Evolutionary conservation across 2,888 invertebrate genomes (phyloP).

Genomic region (Nowickia ferox): DNA sequence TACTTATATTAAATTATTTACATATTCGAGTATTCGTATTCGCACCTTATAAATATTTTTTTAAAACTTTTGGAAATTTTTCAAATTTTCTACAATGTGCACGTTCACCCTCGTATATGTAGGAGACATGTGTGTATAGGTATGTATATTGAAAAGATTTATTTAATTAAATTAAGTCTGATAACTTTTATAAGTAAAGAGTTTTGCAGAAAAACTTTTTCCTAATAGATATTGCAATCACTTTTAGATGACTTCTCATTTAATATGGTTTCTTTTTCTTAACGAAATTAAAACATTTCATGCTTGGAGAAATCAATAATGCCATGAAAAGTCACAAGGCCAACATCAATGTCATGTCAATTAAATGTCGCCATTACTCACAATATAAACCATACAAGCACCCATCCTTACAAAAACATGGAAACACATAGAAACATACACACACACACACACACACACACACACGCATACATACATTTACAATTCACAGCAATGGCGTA

Average conservation of each 20-base stretch:
- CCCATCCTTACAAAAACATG: not conserved
- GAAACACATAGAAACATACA: not conserved
- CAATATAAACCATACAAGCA: not conserved
- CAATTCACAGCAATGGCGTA: not conserved
- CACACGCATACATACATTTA: not conserved
- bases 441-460: not conserved
- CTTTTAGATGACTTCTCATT: not conserved
- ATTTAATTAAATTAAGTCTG: conserved; percentile 36
- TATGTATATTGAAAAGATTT: conserved; percentile 15
- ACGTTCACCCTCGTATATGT: not conserved
- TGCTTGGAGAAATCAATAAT: not conserved
- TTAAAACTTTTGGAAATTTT: not conserved
- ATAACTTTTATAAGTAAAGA: conserved; percentile 12
- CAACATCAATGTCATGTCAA: conserved; percentile 47
- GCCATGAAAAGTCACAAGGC: conserved; percentile 13
- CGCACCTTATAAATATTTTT: no score
- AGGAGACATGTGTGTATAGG: no score
- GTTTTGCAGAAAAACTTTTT: conserved; percentile 20
- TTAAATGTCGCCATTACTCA: conserved; percentile 33
- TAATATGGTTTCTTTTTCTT: no score
- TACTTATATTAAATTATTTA: not conserved
- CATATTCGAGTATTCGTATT: no score
- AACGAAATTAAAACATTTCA: not conserved
- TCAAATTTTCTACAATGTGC: no score
- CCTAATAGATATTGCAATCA: not conserved